Evolutionary conservation across 2,797 vertebrate genomes (phyloP), one percentile per base, ranked within the genome.

Genomic region (Silurus lanzhouensis): DNA sequence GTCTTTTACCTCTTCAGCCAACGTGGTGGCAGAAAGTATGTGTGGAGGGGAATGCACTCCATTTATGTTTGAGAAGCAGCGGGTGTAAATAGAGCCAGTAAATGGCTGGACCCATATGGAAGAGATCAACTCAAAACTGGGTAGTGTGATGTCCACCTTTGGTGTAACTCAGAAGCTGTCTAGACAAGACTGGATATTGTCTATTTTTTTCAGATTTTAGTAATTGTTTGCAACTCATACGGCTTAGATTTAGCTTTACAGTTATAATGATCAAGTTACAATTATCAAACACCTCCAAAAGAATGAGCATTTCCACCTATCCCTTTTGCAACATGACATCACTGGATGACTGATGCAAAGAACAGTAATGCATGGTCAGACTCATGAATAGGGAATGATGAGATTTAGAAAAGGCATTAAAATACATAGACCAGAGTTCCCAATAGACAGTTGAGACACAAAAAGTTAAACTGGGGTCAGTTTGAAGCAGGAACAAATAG

Each of bases 101-200:
- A 91, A 89, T 93, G 92, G 74, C 90, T 86, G 67, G 74, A 83
- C 90, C 91, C 93, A 95, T 93, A 93, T 94, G 94, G 93, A 94
- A 94, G 88, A 92, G 88, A 94, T 93, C 94, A 94, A 88, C 88
- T 74, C 84, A 61, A 70, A 88, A 88, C 55, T 90, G 85, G 91
- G 85, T 84, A 83, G 89, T 86, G 74, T 92, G 90, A 92, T 81
- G 90, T 91, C 91, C 64, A 38, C 38, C 57, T 57, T 57, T 10
- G 44, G 70, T n/a, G 72, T 19, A 57, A 27, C 48, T 72, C 46
- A 52, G 5, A 38, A n/a, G 12, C 46, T 52, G 70, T 52, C 12
- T 9, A 27, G 72, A 27, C 15, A 75, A 5, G 22, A 72, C 44
- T 48, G 70, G 9, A 48, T 20, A 72, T 48, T 48, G 44, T 22